These are phyloP conservation scores for Sternotherus odoratus DNA, from an alignment of 2,797 vertebrate genomes.

Conservation along the genomic window DNA sequence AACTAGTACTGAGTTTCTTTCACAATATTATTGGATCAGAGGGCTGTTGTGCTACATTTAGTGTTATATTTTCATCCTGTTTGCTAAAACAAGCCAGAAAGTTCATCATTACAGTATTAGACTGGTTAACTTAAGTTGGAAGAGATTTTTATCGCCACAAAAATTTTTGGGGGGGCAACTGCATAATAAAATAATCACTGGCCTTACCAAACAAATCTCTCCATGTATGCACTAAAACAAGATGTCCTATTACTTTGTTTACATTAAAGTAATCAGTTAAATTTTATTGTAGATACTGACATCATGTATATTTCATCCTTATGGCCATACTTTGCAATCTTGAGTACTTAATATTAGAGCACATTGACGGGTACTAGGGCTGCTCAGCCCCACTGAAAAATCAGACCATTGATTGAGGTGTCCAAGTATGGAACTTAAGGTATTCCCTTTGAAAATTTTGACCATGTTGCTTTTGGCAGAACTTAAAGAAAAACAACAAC, in stretches of 20 bases:
- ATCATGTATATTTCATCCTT: neutral
- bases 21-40: conserved; percentile 30
- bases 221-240: conserved; percentile 23
- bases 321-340: neutral
- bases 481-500: neutral
- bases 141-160: conserved; percentile 50
- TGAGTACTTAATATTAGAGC: neutral
- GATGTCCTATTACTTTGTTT: neutral
- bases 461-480: neutral
- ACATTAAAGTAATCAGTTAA: neutral
- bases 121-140: conserved; percentile 34
- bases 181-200: conserved; percentile 34
- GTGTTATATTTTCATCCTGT: conserved; percentile 67
- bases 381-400: conserved; percentile 1
- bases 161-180: neutral
- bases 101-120: neutral
- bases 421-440: neutral
- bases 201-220: conserved; percentile 37
- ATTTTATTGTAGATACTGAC: neutral
- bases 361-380: neutral
- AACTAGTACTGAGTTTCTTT: conserved; percentile 49
- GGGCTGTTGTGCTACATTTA: conserved; percentile 62
- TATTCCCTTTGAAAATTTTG: neutral
- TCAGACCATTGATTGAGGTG: neutral
- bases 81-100: neutral